Base-by-base conservation (phyloP, 2,797 vertebrate species). In the Manis pentadactyla region DNA sequence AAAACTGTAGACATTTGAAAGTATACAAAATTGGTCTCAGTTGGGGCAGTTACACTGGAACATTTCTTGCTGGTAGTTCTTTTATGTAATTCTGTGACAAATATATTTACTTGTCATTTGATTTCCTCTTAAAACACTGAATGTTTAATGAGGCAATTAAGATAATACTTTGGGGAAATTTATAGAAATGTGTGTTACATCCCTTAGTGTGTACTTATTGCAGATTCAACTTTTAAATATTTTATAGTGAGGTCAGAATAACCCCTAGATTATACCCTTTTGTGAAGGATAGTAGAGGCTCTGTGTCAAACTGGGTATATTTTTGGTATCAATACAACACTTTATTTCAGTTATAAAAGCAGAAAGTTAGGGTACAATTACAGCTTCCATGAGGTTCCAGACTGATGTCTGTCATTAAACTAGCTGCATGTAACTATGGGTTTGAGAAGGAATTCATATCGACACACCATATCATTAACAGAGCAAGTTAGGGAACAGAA, bases 371-470 rank as follows among this genome's bases (percentile, higher is more conserved):
- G 42, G 49, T 69, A 79, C 21, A 95, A 94, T 97, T 96, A 94
- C 15, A 86, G 69, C 37, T 97, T 91, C 49, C 31, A 81, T 73
- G 89, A 81, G 7, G 17, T 18, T 93, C 29, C 75, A 84, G 79
- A 97, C 59, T 86, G 94, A 97, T 95, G 61, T 69, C 89, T 97
- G 89, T 97, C 96, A 97, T 97, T 97, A 96, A 95, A 90, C 82
- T 92, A 96, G 85, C 57, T 88, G n/a, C 31, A 46, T 69, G 3
- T 87, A 95, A 81, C 64, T 84, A 73, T 73, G 42, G 55, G 53
- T 94, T 97, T 87, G 71, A 77, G 87, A 97, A 96, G 79, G 75
- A 94, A 57, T 88, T 97, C n/a, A 53, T 90, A 73, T n/a, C 64
- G 34, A 55, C 64, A 88, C 5, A 94, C 39, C 37, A 66, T 95